phyloP scores from a whole-genome alignment of 2,797 vertebrate species.

The Cetoscarus ocellatus region DNA sequence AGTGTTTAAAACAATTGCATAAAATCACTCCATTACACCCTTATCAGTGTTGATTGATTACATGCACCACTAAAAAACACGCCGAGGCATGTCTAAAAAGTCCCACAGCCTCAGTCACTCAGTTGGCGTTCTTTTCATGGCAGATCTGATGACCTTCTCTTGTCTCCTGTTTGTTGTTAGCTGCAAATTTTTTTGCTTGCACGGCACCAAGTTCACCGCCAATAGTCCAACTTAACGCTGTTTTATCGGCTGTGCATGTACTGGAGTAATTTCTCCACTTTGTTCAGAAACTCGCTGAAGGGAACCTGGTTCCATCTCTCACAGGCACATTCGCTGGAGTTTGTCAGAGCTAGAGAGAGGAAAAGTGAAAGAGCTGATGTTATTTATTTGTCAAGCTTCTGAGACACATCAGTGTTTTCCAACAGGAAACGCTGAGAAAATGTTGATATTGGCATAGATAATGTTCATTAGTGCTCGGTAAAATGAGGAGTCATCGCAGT shows the following conservation, averaged over 20 bases:
- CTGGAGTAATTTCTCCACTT: accelerated
- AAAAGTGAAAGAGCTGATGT: no score
- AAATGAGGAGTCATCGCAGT: no score
- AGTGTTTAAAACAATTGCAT: constrained; percentile 41
- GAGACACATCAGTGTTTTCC: no score
- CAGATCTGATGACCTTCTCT: no score
- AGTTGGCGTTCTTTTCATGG: no score
- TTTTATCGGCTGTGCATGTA: accelerated
- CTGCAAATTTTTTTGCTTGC: no score
- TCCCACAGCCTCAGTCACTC: neutral
- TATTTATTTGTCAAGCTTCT: no score
- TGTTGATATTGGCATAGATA: no score
- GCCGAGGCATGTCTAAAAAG: neutral
- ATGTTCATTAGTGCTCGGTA: no score
- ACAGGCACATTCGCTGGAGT: constrained; percentile 22
- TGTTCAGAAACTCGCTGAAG: accelerated
- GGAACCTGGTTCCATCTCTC: accelerated
- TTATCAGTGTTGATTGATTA: neutral
- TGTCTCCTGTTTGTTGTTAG: no score
- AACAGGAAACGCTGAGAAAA: no score
- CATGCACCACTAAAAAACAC: constrained; percentile 5
- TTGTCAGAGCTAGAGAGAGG: neutral
- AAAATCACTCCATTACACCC: neutral
- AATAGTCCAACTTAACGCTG: neutral
- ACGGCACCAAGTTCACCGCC: neutral